Evolutionary conservation across 2,797 vertebrate species (phyloP), one percentile per base, ranked within the genome.

Genomic region (Psittacula echo): DNA sequence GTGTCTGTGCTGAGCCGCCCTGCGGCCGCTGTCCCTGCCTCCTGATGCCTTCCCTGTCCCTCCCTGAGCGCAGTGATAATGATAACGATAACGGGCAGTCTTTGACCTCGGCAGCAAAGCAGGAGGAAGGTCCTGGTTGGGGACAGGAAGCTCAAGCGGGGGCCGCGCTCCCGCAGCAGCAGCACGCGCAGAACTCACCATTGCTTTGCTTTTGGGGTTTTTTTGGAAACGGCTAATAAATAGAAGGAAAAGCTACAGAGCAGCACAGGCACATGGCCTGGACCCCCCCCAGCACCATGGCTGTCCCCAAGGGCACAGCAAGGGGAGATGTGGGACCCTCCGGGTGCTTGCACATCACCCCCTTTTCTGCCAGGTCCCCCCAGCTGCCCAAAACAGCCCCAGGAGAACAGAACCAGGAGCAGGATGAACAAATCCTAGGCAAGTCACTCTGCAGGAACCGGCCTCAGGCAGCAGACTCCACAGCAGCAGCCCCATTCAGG

Each of bases 331-430:
- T 53, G 42, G 60, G 67, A 30, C 79, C 51, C 5, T 0, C 6
- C 0, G 0, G 3, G 15, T 7, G 7, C 29, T 51, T 45, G 7
- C 19, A 10, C 19, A 23, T 6, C 54, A 23, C 30, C 27, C 71
- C 27, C 5, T 7, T 13, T 39, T 22, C 82, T 61, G 78, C 41
- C 78, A 54, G 21, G 26, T 42, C 44, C 67, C n/a, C 39, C 20
- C 48, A 20, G 47, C 54, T 74, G 72, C 65, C 66, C 58, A 29
- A 12, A 94, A 42, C 45, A 81, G 41, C 29, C 9, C 29, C 6
- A 2, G 13, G 3, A 8, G 3, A 2, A 30, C n/a, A 77, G 50
- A 56, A 62, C n/a, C 2, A 1, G 24, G 39, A 17, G 11, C 13
- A 67, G 41, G 29, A 58, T 37, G 6, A 53, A 58, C 21, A 89